Base-by-base conservation (phyloP, 2,797 vertebrate species). In the Gobionotothen gibberifrons region DNA sequence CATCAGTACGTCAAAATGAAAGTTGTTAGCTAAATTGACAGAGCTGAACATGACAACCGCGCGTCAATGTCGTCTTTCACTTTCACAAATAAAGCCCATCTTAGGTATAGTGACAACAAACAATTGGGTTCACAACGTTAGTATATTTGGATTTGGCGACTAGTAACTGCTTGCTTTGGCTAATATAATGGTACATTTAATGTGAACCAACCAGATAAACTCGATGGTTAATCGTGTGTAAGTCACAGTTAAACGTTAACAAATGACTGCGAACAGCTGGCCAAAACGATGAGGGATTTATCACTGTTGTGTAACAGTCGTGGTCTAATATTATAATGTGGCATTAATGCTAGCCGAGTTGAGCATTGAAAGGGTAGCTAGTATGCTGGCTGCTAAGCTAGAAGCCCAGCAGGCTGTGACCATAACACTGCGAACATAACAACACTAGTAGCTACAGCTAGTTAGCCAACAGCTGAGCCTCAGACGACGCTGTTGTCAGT, bases 381-480 rank as follows among this genome's bases (percentile, higher is more conserved):
- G 15, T 44, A 9, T 11, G 36, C 49, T 49, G 36, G 8, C 44
- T 2, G 52, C 52, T 57, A 63, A 53, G 21, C 32, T 40, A 12
- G 21, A 68, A n/a, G 7, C 19, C 7, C 42, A 47, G 44, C 5
- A 26, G 61, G 63, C 40, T 60, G 61, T 19, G 61, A 71, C 60
- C 60, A 75, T 3, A 79, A 81, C 69, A 58, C 44, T 46, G 47
- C 1, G 32, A 76, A 79, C 69, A 77, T 32, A 80, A 83, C 75
- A 87, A 81, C 83, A 74, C 32, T 72, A 49, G 48, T 3, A 26
- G 47, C 11, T 9, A 44, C 59, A 47, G 68, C 72, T 84, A 88
- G 85, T 85, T 80, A 64, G 66, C 72, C 9, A 76, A 82, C 83
- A 85, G 86, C 84, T 82, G 77, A 87, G 75, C 55, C 67, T 63